A percentile compares a stretch with the other conserved stretches of the same genome.
These are phyloP conservation scores for Papilio aristodemus DNA, from an alignment of 1,140 invertebrate genomes.

Conservation along the genomic window DNA sequence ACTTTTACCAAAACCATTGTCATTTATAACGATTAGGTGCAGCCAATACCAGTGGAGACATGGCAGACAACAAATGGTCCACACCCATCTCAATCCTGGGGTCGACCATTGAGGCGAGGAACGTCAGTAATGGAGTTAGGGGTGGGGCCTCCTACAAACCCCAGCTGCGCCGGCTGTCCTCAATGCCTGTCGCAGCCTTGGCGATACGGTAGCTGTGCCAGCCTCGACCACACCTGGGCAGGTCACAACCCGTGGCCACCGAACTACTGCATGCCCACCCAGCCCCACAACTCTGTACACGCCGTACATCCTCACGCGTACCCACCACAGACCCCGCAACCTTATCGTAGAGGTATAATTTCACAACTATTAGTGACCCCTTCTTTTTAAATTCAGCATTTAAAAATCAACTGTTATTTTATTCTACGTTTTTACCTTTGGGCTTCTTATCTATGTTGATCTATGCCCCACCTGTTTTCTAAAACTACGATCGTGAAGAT, in stretches of 20 bases:
- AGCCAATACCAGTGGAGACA: slow-evolving; percentile 43
- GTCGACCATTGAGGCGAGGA: slow-evolving; percentile 59
- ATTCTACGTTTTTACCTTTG: too few relatives aligned
- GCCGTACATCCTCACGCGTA: slow-evolving; percentile 59
- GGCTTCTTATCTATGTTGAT: too few relatives aligned
- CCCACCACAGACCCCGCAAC: slow-evolving; percentile 76
- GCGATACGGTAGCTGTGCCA: slow-evolving; percentile 85
- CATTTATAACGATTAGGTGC: slow-evolving; percentile 27
- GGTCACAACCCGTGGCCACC: slow-evolving; percentile 67
- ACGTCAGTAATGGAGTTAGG: slow-evolving; percentile 68
- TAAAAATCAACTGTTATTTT: too few relatives aligned
- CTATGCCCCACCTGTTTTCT: too few relatives aligned
- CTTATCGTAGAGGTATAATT: slow-evolving; percentile 64
- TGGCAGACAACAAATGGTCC: slow-evolving; percentile 53
- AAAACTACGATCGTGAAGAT: too few relatives aligned
- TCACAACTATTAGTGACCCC: background rate
- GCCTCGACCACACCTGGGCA: slow-evolving; percentile 81
- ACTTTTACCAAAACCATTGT: background rate
- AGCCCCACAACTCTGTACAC: slow-evolving; percentile 38
- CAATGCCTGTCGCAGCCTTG: slow-evolving; percentile 71
- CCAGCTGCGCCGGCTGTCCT: slow-evolving; percentile 79
- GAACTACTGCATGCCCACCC: slow-evolving; percentile 75
- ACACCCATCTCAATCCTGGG: slow-evolving; percentile 52
- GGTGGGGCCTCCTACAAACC: slow-evolving; percentile 73
- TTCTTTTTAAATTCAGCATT: background rate